phyloP scores from a whole-genome alignment of 2,797 vertebrate genomes.

The Acipenser transmontanus region DNA sequence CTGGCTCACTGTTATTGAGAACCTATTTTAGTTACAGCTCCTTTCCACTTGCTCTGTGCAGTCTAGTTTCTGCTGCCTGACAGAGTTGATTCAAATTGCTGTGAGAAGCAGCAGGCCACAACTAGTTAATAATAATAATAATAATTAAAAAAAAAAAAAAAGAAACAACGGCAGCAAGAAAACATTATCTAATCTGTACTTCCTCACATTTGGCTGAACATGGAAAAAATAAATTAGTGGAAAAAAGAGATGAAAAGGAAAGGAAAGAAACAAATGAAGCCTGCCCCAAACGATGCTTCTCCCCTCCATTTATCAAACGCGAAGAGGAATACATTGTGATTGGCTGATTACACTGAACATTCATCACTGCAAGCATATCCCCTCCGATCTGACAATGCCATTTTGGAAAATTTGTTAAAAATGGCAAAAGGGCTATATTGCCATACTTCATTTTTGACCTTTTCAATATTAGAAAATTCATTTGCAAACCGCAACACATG shows the following conservation, averaged over 20 bases:
- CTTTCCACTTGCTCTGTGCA: too few relatives aligned
- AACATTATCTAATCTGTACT: constrained; percentile 60
- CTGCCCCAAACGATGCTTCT: constrained; percentile 62
- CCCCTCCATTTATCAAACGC: constrained; percentile 69
- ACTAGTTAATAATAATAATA: constrained; percentile 27
- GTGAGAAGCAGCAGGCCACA: too few relatives aligned
- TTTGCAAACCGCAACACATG: constrained; percentile 88
- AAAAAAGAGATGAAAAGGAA: constrained; percentile 44
- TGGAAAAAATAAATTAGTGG: constrained; percentile 15
- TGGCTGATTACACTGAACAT: constrained; percentile 80
- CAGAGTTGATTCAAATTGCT: too few relatives aligned
- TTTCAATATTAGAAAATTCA: constrained; percentile 96
- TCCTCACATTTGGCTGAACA: constrained; percentile 37
- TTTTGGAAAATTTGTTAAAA: constrained; percentile 93
- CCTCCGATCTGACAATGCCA: constrained; percentile 81
- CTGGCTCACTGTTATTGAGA: too few relatives aligned
- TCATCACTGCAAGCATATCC: constrained; percentile 77
- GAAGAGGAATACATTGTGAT: constrained; percentile 80
- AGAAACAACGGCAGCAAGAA: constrained; percentile 58
- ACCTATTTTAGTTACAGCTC: too few relatives aligned
- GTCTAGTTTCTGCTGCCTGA: too few relatives aligned
- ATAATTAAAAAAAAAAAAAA: constrained; percentile 41
- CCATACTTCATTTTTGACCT: constrained; percentile 85
- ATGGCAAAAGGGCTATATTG: constrained; percentile 83
- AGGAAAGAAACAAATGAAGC: constrained; percentile 64